Evolutionary conservation across 2,113 vertebrate genomes (phyloP), one percentile per base, ranked within the genome.

Genomic region (Regulus satrapa): DNA sequence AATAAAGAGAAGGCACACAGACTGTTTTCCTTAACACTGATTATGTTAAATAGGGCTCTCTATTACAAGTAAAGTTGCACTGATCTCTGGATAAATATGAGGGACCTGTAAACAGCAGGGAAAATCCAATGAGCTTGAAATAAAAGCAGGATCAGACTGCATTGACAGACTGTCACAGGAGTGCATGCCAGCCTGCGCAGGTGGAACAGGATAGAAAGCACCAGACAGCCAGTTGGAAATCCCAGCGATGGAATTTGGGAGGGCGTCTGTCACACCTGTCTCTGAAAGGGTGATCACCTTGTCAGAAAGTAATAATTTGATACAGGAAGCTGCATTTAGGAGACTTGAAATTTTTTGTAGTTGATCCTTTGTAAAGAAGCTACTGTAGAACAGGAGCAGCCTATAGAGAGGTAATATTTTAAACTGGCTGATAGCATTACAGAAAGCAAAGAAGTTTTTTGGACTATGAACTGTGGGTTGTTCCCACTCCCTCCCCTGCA

Each of bases 241-340:
- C 71, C 32, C 78, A 85, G 29, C 0, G 1, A 93, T 92, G 93
- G 93, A 95, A 34, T 52, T 72, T 54, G 24, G 59, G 81, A 76
- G 59, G 49, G 48, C 56, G 38, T 15, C 74, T 79, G 32, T 86
- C 74, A 59, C 18, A 15, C 31, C 55, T 2, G 0, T 78, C 49
- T 89, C 81, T 19, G 17, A 56, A 79, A 74, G 81, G 25, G 31
- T 23, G 67, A 77, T 92, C 40, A 2, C 68, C 77, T 56, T 79
- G 29, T 85, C 73, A 88, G 63, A 94, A 89, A 94, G 92, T 91
- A 88, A 91, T 95, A 23, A 80, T 86, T 90, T 85, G 24, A 34
- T 81, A 32, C 10, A 59, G 40, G 78, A 80, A 83, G 28, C 69
- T 71, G 40, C 32, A 18, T 73, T 84, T 81, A 73, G 67, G 75